Evolutionary conservation across 1,140 invertebrate species (phyloP).

Genomic region (Muscidifurax raptorellus): DNA sequence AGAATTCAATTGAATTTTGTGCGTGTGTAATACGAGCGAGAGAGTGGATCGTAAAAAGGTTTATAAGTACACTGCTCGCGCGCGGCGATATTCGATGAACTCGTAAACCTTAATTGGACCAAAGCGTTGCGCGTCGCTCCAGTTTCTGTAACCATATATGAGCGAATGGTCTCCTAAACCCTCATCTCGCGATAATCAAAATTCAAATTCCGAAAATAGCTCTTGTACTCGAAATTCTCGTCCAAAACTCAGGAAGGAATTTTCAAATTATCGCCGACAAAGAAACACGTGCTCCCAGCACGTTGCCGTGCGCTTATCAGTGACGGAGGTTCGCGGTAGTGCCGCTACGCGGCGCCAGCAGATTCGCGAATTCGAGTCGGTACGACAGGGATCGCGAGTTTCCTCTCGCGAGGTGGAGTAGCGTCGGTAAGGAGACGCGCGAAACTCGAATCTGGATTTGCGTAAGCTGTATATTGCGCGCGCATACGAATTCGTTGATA

Average conservation of each 20-base stretch:
- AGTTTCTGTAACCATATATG: neutral
- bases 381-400: conserved; percentile 65
- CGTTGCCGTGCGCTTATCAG: conserved; percentile 13
- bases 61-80: neutral
- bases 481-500: neutral
- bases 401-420: neutral
- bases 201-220: neutral
- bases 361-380: conserved; percentile 66
- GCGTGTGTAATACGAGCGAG: neutral
- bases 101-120: conserved; percentile 38
- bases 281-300: neutral
- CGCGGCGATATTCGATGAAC: conserved; percentile 18
- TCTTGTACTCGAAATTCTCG: too few relatives aligned
- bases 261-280: too few relatives aligned
- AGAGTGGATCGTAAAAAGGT: neutral
- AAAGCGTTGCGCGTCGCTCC: neutral
- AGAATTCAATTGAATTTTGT: conserved; percentile 10
- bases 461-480: neutral
- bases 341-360: conserved; percentile 67
- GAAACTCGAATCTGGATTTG: conserved; percentile 42
- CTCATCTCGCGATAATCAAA: neutral
- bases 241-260: too few relatives aligned
- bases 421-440: conserved; percentile 56
- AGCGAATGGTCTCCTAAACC: too few relatives aligned
- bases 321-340: neutral